These are phyloP conservation scores for Hippocampus guttulatus DNA, from an alignment of 2,113 vertebrate species.

Conservation along the genomic window DNA sequence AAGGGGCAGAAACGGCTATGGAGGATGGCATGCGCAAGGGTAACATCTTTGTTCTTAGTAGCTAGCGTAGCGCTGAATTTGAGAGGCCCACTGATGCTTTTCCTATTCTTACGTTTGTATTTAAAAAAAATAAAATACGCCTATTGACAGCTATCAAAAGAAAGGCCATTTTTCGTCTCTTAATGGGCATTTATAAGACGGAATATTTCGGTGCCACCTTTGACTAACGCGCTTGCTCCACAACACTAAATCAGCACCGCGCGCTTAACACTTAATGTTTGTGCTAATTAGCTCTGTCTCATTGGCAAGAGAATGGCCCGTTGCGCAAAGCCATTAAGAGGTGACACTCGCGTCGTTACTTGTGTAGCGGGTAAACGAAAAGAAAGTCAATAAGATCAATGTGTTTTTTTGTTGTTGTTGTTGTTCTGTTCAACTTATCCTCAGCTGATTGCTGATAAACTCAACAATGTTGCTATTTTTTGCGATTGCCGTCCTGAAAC, in stretches of 20 bases:
- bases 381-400: conserved; percentile 29
- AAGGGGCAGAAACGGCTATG: no score
- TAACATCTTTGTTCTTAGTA: not conserved
- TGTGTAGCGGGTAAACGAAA: conserved; percentile 8
- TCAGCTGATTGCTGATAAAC: not conserved
- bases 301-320: conserved; percentile 30
- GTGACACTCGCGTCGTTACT: conserved; percentile 32
- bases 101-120: not conserved
- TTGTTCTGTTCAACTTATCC: no score
- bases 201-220: no score
- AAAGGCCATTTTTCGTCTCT: not conserved
- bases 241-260: not conserved
- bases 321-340: conserved; percentile 33
- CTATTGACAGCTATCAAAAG: not conserved
- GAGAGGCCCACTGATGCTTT: not conserved
- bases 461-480: no score
- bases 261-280: not conserved
- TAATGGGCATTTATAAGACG: no score
- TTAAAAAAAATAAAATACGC: not conserved
- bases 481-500: no score
- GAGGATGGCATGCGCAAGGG: no score
- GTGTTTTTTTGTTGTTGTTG: no score
- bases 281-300: conserved; percentile 42
- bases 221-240: not conserved
- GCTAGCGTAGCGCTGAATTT: not conserved